Evolutionary conservation across 2,888 invertebrate species (phyloP).

Genomic region (Trimorus sp.): DNA sequence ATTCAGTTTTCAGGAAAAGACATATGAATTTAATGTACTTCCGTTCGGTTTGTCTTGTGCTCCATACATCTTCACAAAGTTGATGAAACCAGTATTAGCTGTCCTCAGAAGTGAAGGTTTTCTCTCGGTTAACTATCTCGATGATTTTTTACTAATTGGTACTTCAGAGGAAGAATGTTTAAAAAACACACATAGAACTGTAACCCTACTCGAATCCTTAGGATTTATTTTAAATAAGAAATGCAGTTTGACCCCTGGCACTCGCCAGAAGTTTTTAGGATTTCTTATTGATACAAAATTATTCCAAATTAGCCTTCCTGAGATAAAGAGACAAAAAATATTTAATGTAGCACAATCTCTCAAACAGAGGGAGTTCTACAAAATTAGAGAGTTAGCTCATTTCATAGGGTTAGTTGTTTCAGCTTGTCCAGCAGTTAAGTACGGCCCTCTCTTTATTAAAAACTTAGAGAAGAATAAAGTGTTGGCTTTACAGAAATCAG

Average conservation of each 20-base stretch:
- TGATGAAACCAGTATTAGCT: too few species aligned
- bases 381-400: slow-evolving; percentile 2
- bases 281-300: neutral
- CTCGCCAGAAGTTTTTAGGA: neutral
- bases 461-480: neutral
- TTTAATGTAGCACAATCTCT: neutral
- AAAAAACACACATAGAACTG: neutral
- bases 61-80: too few species aligned
- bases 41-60: too few species aligned
- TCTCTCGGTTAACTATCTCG: too few species aligned
- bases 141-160: neutral
- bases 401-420: neutral
- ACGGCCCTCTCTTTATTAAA: slow-evolving; percentile 2
- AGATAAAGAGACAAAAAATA: neutral
- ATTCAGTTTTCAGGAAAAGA: too few species aligned
- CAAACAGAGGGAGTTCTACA: neutral
- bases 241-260: neutral
- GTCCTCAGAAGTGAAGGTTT: too few species aligned
- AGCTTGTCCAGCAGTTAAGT: slow-evolving; percentile 9
- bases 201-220: neutral
- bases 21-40: too few species aligned
- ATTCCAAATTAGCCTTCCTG: neutral
- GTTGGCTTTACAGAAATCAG: neutral
- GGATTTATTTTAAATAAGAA: neutral
- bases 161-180: too few species aligned